These are phyloP conservation scores for Bryconaethiops microstoma DNA, from an alignment of 2,797 vertebrate genomes.

Conservation along the genomic window DNA sequence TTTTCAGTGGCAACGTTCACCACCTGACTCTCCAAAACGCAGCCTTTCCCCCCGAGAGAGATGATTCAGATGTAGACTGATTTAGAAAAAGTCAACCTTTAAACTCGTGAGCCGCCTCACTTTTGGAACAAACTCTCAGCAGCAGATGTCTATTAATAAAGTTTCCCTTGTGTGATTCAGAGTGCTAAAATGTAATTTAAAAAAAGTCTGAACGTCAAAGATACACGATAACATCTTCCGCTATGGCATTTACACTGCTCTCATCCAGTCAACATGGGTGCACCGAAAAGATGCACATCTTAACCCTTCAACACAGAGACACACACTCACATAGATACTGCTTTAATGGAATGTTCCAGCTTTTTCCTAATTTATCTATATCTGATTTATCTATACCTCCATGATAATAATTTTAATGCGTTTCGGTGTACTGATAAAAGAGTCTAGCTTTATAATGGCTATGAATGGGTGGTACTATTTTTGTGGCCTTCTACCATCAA, in stretches of 20 bases:
- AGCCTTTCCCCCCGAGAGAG: constrained; percentile 22
- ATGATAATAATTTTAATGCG: neutral
- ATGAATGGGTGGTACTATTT: neutral
- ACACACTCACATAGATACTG: constrained; percentile 3
- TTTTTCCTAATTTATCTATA: neutral
- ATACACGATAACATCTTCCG: constrained; percentile 45
- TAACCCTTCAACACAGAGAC: constrained; percentile 11
- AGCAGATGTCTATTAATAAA: constrained; percentile 41
- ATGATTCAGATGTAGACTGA: constrained; percentile 40
- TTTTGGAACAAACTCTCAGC: constrained; percentile 31
- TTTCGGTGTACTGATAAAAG: neutral
- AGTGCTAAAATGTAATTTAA: constrained; percentile 37
- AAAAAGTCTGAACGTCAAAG: constrained; percentile 37
- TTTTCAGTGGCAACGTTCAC: constrained; percentile 18
- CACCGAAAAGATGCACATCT: constrained; percentile 30
- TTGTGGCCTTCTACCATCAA: neutral
- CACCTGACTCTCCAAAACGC: constrained; percentile 14
- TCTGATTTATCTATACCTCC: neutral
- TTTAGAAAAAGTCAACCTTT: constrained; percentile 38
- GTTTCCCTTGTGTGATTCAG: constrained; percentile 38
- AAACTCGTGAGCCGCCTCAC: constrained; percentile 34
- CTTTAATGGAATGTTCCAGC: neutral
- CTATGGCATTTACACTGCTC: constrained; percentile 39
- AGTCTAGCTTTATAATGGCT: neutral
- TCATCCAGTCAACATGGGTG: constrained; percentile 33